Base-by-base conservation (phyloP, 2,113 vertebrate genomes). In the Ptyas mucosa region DNA sequence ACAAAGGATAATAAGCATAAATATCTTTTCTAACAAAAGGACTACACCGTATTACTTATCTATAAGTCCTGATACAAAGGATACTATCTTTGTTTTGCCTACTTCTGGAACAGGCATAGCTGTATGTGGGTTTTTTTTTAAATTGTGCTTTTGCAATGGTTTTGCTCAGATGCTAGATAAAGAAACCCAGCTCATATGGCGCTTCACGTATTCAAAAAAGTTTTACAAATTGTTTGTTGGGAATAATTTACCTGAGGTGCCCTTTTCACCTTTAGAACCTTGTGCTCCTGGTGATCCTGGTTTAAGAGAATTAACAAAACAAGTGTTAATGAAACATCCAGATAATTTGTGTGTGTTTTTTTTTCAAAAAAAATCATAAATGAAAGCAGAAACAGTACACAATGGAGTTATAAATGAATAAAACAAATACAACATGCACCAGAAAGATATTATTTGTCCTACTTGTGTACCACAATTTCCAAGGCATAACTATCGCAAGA, bases 261-360 rank as follows among this genome's bases (percentile, higher is more conserved):
- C 97, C n/a, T 85, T 95, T 92, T 96, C 94, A 87, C 97, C 97
- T 95, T 97, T 97, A 85, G 18, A 85, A 29, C 97, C 98, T 95
- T 95, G 92, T 0, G 0, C 0, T 88, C 97, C 97, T 54, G 87
- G 0, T 7, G 86, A 85, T 93, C 97, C 97, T 98, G 93, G 94
- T 89, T 39, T 29, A 91, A 94, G 90, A 89, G 75, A 55, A 58
- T n/a, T 90, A 95, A 96, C 93, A 8, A 10, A 61, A 0, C n/a
- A 95, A 64, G 88, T 15, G 90, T 90, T 94, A 23, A 52, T 51
- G 90, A 1, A 81, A 18, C 34, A 88, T 21, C 0, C 18, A 4
- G 15, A 54, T 89, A 93, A 39, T 18, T 21, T 43, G 34, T 81
- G 69, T 9, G 43, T 5, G 58, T 34, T 18, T 15, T n/a, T 69